phyloP scores from a whole-genome alignment of 1,140 invertebrate species.

The Argopecten irradians region DNA sequence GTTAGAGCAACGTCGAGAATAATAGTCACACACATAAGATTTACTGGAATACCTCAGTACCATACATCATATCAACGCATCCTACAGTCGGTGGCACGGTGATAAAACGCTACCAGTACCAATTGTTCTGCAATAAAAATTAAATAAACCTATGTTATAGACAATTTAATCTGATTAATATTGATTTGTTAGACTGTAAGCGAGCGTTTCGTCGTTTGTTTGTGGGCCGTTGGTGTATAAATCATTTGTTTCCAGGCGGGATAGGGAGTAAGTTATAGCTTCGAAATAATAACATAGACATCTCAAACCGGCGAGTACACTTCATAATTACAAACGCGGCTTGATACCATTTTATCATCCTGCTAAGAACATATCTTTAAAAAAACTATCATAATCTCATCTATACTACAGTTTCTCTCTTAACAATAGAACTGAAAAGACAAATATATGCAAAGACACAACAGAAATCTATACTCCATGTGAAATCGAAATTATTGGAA shows the following conservation, averaged over 20 bases:
- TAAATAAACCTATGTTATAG: constrained; percentile 8
- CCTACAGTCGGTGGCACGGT: not conserved
- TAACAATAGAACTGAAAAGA: not conserved
- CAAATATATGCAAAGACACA: too few species aligned
- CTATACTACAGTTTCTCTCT: not conserved
- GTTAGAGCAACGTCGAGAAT: not conserved
- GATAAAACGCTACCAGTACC: not conserved
- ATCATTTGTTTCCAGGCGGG: not conserved
- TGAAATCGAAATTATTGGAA: too few species aligned
- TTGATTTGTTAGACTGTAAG: not conserved
- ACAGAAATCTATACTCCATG: too few species aligned
- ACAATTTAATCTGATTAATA: not conserved
- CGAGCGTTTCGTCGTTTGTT: constrained; percentile 12
- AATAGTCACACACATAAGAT: not conserved
- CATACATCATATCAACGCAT: not conserved
- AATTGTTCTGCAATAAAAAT: constrained; percentile 9
- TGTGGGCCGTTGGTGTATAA: constrained; percentile 2
- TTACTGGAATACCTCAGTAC: not conserved
- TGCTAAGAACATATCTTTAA: not conserved
- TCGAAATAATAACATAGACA: not conserved
- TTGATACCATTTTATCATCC: not conserved
- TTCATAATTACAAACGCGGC: not conserved
- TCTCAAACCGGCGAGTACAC: not conserved
- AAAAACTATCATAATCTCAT: not conserved
- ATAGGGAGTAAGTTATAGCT: not conserved